Base-by-base conservation (phyloP, 2,113 vertebrate genomes). In the Ornithorhynchus anatinus region DNA sequence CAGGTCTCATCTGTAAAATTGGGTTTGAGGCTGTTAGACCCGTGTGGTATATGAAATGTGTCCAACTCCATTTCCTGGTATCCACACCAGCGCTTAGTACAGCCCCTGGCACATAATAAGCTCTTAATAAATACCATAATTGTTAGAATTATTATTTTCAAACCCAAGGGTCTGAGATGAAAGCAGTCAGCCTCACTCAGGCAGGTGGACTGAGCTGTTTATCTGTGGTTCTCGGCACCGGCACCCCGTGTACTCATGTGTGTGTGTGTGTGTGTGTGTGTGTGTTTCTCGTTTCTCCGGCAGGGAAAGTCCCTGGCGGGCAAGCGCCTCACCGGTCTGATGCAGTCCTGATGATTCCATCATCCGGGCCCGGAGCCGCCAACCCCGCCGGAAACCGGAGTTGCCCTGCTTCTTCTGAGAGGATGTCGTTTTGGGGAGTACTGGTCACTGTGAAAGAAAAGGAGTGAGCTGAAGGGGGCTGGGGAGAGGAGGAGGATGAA, bases 241-340 rank as follows among this genome's bases (percentile, higher is more conserved):
- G 19, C 10, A 50, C 23, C 25, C 25, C 47, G 25, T 23, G 31
- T 10, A 43, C 47, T 22, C 40, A 4, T 85, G 72, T 78, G 19
- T 77, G 51, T 52, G 10, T 51, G 13, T 39, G 40, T 29, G 50
- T 69, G 78, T 4, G 54, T 59, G 59, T 72, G 50, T 62, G 66
- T 75, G 50, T 80, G 80, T 81, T 5, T 0, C 6, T 67, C 73
- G 81, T 88, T 59, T 70, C 38, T 77, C 69, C 33, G 94, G 29
- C 79, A 99, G 97, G 97, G 97, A 77, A 99, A 99, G 89, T 98
- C 96, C 7, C 89, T 98, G 94, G 92, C 96, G 3, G 95, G 96
- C 86, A 99, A 98, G 91, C 96, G 97, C 44, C 94, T 98, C 92
- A 96, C 96, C 2, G 96, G 96, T 87, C 94, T 99, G 92, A 98